A percentile compares a stretch with the other conserved stretches of the same genome.
These are phyloP conservation scores for Neria commutata DNA, from an alignment of 2,888 invertebrate genomes.

Conservation along the genomic window DNA sequence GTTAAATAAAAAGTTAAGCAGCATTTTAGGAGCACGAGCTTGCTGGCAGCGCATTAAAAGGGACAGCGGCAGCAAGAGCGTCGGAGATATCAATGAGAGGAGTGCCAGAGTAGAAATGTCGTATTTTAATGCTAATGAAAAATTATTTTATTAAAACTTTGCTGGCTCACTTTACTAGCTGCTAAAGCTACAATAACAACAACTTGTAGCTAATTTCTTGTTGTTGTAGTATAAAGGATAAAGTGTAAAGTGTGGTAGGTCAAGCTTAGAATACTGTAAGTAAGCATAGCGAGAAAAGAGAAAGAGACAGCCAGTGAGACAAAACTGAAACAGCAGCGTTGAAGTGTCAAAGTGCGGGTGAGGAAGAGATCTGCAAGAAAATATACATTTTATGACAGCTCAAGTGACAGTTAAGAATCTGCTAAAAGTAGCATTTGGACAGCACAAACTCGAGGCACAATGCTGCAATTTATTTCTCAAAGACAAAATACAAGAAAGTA, in stretches of 20 bases:
- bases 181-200: too few relatives aligned
- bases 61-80: background rate
- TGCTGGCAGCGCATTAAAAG: background rate
- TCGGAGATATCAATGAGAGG: background rate
- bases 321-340: background rate
- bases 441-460: too few relatives aligned
- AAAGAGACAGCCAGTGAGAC: background rate
- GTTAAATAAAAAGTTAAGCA: background rate
- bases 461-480: too few relatives aligned
- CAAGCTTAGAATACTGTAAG: background rate
- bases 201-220: too few relatives aligned
- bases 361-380: too few relatives aligned
- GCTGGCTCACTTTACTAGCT: too few relatives aligned
- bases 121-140: background rate
- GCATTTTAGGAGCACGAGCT: too few relatives aligned
- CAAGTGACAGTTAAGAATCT: too few relatives aligned
- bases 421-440: too few relatives aligned
- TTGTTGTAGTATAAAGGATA: too few relatives aligned
- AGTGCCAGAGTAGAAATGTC: background rate
- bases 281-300: background rate
- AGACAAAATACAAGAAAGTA: too few relatives aligned
- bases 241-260: background rate
- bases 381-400: too few relatives aligned
- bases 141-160: conserved; percentile 3
- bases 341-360: background rate